Conservation (phyloP, 2,797 vertebrate species). For the Myiotriccus ornatus region DNA sequence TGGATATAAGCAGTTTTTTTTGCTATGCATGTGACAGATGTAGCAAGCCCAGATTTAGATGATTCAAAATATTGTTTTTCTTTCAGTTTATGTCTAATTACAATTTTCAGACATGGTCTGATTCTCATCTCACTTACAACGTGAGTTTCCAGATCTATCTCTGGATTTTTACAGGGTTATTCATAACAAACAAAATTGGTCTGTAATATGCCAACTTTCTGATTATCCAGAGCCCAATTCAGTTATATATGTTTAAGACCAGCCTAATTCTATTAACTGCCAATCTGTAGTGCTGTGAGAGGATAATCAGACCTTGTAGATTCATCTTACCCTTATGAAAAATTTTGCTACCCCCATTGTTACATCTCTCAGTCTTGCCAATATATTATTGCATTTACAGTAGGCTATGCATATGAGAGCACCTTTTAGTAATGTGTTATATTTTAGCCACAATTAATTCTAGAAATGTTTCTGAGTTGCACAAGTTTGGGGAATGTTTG, state of each 20-base stretch:
- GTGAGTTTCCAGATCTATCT: slow-evolving; percentile 1
- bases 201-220: slow-evolving; percentile 10
- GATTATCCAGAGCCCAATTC: slow-evolving; percentile 16
- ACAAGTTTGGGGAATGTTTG: not conserved
- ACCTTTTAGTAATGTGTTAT: not conserved
- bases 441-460: not conserved
- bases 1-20: not conserved
- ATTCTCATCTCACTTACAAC: not conserved
- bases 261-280: slow-evolving; percentile 31
- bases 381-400: not conserved
- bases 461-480: not conserved
- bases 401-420: not conserved
- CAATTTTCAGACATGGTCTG: not conserved
- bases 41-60: not conserved
- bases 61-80: not conserved
- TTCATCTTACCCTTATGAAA: not conserved
- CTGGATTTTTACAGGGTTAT: slow-evolving; percentile 10
- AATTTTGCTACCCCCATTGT: not conserved
- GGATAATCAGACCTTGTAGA: slow-evolving; percentile 5
- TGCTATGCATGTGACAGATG: not conserved
- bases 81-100: not conserved
- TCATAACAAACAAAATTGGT: not conserved
- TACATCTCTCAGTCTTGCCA: not conserved
- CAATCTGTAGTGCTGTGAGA: slow-evolving; percentile 4
- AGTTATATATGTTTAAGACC: slow-evolving; percentile 30